Evolutionary conservation across 1,140 invertebrate genomes (phyloP), one percentile per base, ranked within the genome.

Genomic region (Bathynomus jamesi): DNA sequence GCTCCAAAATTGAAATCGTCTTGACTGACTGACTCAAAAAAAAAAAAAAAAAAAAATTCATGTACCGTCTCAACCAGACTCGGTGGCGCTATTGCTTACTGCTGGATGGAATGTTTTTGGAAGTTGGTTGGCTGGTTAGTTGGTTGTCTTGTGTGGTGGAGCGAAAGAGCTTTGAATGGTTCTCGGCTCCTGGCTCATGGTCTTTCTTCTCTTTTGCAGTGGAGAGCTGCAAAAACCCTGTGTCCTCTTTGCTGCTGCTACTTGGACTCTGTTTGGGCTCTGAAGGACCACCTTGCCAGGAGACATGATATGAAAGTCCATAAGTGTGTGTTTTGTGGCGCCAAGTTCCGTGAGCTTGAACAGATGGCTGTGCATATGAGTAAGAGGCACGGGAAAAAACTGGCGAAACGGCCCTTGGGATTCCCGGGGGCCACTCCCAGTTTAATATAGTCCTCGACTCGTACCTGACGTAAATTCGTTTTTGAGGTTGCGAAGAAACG

Each of bases 281-380:
- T 76, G 46, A 76, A 76, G 75, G 75, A 76, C 71, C 75, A 76
- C 73, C 72, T 76, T 71, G 75, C 75, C 75, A 76, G 75, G 71
- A 76, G 75, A 73, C 75, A 76, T 76, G 75, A 76, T 76, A 76
- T 76, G 75, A 76, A 76, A 76, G 75, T 76, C 53, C 75, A 76
- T 69, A 76, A 76, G 71, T 76, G 75, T 69, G 69, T 73, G 65
- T 76, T 76, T 76, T 76, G 75, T 76, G 75, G 75, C 67, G 75
- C 75, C 75, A 76, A 76, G 75, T 76, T 76, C 75, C 72, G 75
- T 21, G 75, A 76, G 69, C 67, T 76, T 71, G 75, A 76, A 69
- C 75, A 76, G 70, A 76, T 76, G 75, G 75, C 75, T 46, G 71
- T 76, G 30, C 75, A 76, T 69, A 73, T 76, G 69, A 76, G 70